These are phyloP conservation scores for Alcis repandata DNA, from an alignment of 2,888 invertebrate genomes.

Conservation along the genomic window DNA sequence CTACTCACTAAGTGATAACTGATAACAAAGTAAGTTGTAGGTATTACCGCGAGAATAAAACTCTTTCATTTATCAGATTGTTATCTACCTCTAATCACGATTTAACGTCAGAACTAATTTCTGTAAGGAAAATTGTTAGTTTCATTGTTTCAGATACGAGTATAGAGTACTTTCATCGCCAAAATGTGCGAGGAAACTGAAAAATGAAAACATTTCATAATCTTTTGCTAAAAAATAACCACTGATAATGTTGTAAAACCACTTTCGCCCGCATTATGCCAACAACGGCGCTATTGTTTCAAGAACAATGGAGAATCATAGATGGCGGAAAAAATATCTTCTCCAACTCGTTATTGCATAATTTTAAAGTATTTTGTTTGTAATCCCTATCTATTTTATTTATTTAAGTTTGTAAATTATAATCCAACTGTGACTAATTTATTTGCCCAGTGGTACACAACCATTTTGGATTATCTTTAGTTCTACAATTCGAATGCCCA, in stretches of 20 bases:
- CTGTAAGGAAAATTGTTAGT: no score
- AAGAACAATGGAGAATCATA: conserved; percentile 8
- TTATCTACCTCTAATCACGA: no score
- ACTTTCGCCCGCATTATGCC: conserved; percentile 9
- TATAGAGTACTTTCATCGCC: no score
- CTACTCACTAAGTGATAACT: no score
- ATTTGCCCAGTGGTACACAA: background rate
- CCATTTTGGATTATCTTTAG: no score
- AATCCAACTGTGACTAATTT: no score
- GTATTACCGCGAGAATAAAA: no score
- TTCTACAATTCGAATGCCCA: no score
- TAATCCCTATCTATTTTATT: background rate
- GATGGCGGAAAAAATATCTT: background rate
- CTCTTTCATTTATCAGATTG: no score
- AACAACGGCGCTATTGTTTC: conserved; percentile 11
- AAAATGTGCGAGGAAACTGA: background rate
- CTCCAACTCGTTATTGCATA: conserved; percentile 1
- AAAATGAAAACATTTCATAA: background rate
- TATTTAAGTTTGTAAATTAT: background rate
- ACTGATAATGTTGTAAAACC: background rate
- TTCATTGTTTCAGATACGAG: no score
- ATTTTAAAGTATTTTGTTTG: conserved; percentile 3
- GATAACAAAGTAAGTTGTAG: no score
- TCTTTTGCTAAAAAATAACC: background rate
- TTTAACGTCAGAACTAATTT: no score